Evolutionary conservation across 1,140 invertebrate genomes (phyloP).

Genomic region (Zaprionus ornatus): DNA sequence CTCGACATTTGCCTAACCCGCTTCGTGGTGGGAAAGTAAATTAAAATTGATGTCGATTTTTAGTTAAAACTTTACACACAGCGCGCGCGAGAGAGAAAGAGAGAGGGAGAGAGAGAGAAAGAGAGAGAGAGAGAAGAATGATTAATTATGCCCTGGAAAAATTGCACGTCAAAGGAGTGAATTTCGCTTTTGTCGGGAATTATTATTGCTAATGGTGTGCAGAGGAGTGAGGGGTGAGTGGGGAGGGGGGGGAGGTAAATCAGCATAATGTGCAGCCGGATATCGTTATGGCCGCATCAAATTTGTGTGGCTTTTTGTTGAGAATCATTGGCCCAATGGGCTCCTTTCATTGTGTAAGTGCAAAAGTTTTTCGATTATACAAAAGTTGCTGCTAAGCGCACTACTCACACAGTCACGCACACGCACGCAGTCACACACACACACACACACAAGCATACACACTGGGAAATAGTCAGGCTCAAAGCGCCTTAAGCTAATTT

Average conservation of each 20-base stretch:
- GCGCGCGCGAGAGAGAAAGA: constrained; percentile 14
- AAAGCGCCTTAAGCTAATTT: constrained; percentile 70
- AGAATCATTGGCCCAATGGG: constrained; percentile 58
- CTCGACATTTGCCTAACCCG: constrained; percentile 5
- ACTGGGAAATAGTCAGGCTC: constrained; percentile 2
- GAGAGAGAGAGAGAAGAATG: constrained; percentile 35
- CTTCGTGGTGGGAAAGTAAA: constrained; percentile 45
- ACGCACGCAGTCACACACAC: constrained; percentile 20
- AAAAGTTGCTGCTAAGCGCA: constrained; percentile 47
- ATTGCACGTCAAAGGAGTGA: constrained; percentile 69
- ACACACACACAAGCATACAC: constrained; percentile 3
- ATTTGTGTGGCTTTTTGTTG: constrained; percentile 53
- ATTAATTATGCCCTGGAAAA: constrained; percentile 70
- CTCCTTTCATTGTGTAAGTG: constrained; percentile 38
- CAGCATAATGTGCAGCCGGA: constrained; percentile 29
- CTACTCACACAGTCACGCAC: constrained; percentile 23
- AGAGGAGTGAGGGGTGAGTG: neutral
- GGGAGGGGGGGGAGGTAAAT: neutral
- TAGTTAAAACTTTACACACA: constrained; percentile 46
- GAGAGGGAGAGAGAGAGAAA: too few relatives aligned
- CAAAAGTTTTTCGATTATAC: constrained; percentile 79
- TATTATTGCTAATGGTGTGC: neutral
- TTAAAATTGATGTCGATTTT: constrained; percentile 77
- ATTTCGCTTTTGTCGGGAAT: constrained; percentile 54
- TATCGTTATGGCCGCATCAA: constrained; percentile 62